These are phyloP conservation scores for Abrostola triplasia DNA, from an alignment of 2,888 invertebrate species.

Conservation along the genomic window DNA sequence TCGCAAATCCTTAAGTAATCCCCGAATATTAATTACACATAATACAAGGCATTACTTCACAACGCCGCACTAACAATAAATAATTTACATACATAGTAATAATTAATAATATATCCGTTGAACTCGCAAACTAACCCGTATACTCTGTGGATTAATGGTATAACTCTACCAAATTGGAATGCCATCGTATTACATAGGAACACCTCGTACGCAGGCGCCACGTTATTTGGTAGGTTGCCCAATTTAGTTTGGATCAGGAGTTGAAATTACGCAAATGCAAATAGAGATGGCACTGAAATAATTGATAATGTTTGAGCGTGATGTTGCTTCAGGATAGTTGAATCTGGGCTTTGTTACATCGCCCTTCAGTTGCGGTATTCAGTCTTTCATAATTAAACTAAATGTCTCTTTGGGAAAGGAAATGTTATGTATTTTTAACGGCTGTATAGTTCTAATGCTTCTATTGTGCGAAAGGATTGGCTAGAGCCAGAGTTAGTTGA, in stretches of 20 bases:
- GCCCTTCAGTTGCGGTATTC: conserved; percentile 25
- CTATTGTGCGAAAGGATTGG: not conserved
- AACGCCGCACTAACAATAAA: conserved; percentile 43
- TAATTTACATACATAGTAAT: conserved; percentile 57
- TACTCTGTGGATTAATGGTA: conserved; percentile 55
- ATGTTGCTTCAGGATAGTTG: conserved; percentile 40
- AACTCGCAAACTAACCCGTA: conserved; percentile 42
- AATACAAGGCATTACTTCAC: conserved; percentile 30
- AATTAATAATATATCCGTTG: conserved; percentile 58
- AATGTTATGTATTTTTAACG: conserved; percentile 3
- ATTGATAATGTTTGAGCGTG: conserved; percentile 54
- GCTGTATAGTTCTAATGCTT: not conserved
- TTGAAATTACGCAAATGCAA: conserved; percentile 58
- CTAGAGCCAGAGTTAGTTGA: not conserved
- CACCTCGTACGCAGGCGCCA: conserved; percentile 22
- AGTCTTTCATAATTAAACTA: not conserved
- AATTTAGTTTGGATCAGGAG: conserved; percentile 63
- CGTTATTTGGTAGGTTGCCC: conserved; percentile 55
- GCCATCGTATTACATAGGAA: conserved; percentile 37
- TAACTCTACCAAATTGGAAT: conserved; percentile 57
- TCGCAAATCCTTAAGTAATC: conserved; percentile 31
- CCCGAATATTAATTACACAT: conserved; percentile 48
- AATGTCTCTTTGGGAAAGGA: not conserved
- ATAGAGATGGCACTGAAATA: conserved; percentile 56
- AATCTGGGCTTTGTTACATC: conserved; percentile 30